Evolutionary conservation across 2,888 invertebrate species (phyloP), one percentile per base, ranked within the genome.

Genomic region (Rhopalosiphum nymphaeae): DNA sequence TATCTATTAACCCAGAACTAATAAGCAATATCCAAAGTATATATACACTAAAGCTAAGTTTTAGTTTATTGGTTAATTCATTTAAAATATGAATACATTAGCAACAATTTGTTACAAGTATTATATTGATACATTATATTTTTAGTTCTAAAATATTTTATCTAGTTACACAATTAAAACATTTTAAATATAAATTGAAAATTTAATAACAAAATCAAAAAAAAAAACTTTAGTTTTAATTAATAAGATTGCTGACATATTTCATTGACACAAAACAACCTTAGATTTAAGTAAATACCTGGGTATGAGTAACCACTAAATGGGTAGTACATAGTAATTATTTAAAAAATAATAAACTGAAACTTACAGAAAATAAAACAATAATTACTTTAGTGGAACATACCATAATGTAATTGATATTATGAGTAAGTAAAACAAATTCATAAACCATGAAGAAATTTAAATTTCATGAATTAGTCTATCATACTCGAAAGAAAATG

Each of bases 391-490:
- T 13, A 89, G 16, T 89, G 78, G 78, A 10, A 2, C 36, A 78
- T 78, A 3, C 36, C 9, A 57, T 53, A 36, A 13, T 26, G 4
- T 56, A 88, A 42, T 91, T 49, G 5, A 91, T 91, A 49, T 78
- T 56, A 56, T 86, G 57, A 91, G 91, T 91, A 86, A 13, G 44
- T 57, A 46, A 85, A 91, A 85, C 85, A 29, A 91, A 91, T 91
- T 86, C 91, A 91, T 86, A 91, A 46, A 86, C 91, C 91, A 91
- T 7, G 25, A 13, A 91, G 44, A 57, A 26, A 86, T 86, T n/a
- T 86, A 46, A 91, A 91, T 91, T 91, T 91, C 86, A 91, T 91
- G 91, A 91, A 91, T 91, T 26, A 91, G 85, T 91, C 46, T 85
- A 91, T 57, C 57, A 44, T 57, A 91, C 91, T 91, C 56, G 29